Conservation (phyloP, 1,140 invertebrate genomes). For the Eulimnadia texana region DNA sequence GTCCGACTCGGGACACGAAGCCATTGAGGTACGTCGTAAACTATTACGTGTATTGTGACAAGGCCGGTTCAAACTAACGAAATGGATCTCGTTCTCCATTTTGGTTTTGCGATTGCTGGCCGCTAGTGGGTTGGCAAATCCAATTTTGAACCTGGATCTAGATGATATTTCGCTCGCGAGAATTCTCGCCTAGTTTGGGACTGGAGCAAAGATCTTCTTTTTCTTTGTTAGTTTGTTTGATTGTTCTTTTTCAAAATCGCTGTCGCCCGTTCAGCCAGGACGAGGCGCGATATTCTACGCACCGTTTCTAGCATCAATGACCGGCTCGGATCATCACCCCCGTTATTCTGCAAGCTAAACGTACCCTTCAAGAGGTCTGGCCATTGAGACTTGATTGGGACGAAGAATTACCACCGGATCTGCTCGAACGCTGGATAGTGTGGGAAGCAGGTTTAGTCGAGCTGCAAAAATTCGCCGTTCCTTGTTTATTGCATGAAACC, state of each 20-base stretch:
- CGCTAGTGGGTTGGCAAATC: not conserved
- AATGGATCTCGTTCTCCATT: not conserved
- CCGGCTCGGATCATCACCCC: too few species aligned
- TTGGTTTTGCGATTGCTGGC: not conserved
- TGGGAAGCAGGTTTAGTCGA: not conserved
- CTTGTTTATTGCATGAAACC: not conserved
- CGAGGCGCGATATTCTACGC: conserved; percentile 5
- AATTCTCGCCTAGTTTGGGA: not conserved
- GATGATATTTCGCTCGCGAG: not conserved
- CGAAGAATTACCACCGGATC: too few species aligned
- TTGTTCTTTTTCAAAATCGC: not conserved
- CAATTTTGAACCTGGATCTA: not conserved
- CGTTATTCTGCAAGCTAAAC: too few species aligned
- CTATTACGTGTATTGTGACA: not conserved
- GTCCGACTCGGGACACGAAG: conserved; percentile 10
- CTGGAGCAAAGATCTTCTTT: not conserved
- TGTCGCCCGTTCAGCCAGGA: not conserved
- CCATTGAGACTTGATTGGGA: too few species aligned
- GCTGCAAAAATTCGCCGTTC: conserved; percentile 5
- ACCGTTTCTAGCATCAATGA: conserved; percentile 14
- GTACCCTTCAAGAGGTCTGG: too few species aligned
- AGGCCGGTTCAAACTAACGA: not conserved
- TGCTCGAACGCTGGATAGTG: too few species aligned
- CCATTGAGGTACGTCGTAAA: not conserved
- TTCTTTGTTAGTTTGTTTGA: too few species aligned